Conservation (phyloP, 1,140 invertebrate genomes). For the Littorina saxatilis region DNA sequence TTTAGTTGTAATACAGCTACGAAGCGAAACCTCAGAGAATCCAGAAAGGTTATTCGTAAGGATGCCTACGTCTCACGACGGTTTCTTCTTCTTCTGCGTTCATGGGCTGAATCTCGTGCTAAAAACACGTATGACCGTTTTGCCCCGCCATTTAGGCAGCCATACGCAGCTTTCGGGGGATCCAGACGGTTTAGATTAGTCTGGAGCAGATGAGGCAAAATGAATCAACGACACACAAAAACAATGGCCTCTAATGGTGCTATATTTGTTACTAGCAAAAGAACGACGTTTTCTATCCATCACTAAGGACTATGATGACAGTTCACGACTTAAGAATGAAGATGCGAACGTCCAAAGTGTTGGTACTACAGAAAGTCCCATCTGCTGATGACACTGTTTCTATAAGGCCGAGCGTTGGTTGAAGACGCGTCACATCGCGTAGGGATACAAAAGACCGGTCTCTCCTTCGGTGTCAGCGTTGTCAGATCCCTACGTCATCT, state of each 20-base stretch:
- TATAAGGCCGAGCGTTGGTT: not conserved
- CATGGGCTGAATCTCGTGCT: no score
- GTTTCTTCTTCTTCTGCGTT: no score
- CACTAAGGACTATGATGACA: not conserved
- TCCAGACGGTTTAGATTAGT: no score
- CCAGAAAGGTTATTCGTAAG: no score
- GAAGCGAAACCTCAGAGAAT: no score
- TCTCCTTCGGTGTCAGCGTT: slow-evolving; percentile 14
- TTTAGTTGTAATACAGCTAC: no score
- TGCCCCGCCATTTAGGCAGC: no score
- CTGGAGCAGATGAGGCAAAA: not conserved
- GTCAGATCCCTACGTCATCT: slow-evolving; percentile 21
- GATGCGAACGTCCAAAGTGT: no score
- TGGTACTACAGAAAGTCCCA: not conserved
- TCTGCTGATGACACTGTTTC: not conserved
- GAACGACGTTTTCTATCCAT: not conserved
- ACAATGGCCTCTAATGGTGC: not conserved
- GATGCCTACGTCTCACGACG: no score
- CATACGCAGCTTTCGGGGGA: no score
- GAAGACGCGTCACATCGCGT: not conserved
- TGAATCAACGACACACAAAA: not conserved
- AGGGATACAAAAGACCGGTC: not conserved
- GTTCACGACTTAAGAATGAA: not conserved
- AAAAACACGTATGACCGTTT: no score
- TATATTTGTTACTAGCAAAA: not conserved